A percentile compares a stretch with the other conserved stretches of the same genome.
phyloP scores from a whole-genome alignment of 2,888 invertebrate genomes.

The Cheilosia pagana region DNA sequence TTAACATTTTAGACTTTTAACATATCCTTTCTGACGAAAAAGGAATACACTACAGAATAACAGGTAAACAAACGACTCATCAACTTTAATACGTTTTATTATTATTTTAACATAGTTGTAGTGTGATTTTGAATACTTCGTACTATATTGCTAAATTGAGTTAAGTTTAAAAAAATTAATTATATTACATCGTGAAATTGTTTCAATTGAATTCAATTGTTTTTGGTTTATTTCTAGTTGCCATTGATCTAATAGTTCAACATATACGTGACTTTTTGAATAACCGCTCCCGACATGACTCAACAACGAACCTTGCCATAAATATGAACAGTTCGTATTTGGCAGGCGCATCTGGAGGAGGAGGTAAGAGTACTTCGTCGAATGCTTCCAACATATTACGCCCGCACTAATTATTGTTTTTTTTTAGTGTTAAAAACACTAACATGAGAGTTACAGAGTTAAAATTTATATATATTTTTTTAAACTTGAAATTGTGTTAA shows the following conservation, averaged over 20 bases:
- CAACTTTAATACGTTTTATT: constrained; percentile 43
- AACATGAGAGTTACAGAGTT: constrained; percentile 16
- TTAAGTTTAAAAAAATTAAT: constrained; percentile 23
- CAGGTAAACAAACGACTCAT: constrained; percentile 66
- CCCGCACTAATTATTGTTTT: constrained; percentile 60
- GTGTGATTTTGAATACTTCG: constrained; percentile 35
- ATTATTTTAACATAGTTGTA: constrained; percentile 50
- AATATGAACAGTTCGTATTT: constrained; percentile 78
- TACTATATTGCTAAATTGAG: constrained; percentile 36
- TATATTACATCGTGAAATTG: neutral
- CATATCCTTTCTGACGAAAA: constrained; percentile 33
- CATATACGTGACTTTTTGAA: constrained; percentile 96
- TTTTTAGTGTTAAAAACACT: constrained; percentile 45
- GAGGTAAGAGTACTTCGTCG: constrained; percentile 73
- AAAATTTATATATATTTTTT: neutral
- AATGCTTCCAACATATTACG: constrained; percentile 52
- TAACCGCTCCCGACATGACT: constrained; percentile 83
- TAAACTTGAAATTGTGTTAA: neutral
- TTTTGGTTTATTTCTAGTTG: constrained; percentile 88
- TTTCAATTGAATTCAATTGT: constrained; percentile 9
- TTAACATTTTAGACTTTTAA: constrained; percentile 33
- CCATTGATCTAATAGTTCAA: constrained; percentile 98
- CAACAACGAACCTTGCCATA: constrained; percentile 79
- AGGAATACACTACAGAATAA: constrained; percentile 18
- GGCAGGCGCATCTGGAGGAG: constrained; percentile 68